phyloP scores from a whole-genome alignment of 2,888 invertebrate species.

The Parapristionchus giblindavisi region DNA sequence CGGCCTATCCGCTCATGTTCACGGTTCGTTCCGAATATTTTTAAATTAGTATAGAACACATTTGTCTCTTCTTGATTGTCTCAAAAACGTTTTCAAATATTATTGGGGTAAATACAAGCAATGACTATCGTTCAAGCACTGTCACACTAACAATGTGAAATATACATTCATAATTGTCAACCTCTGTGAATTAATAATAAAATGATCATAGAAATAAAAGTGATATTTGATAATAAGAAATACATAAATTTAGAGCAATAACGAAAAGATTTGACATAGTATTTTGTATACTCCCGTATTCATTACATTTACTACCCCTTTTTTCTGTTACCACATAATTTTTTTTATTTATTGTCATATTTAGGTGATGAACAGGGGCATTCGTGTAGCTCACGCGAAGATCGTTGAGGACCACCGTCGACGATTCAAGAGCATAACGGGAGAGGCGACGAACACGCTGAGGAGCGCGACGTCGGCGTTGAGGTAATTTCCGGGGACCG shows the following conservation, averaged over 20 bases:
- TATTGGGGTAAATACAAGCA: too few species aligned
- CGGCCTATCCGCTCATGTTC: conserved; percentile 68
- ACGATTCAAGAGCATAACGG: conserved; percentile 33
- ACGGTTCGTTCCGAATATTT: conserved; percentile 58
- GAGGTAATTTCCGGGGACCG: neutral
- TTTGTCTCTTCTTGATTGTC: conserved; percentile 35
- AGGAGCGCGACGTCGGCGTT: conserved; percentile 24
- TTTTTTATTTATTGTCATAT: conserved; percentile 19
- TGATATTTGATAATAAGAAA: too few species aligned
- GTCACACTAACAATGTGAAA: too few species aligned
- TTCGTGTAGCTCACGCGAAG: conserved; percentile 55
- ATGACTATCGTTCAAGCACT: too few species aligned
- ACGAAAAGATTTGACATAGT: too few species aligned
- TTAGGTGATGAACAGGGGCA: conserved; percentile 55
- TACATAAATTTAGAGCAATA: too few species aligned
- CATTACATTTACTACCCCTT: neutral
- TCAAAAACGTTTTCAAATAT: conserved; percentile 13
- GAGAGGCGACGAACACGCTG: conserved; percentile 29
- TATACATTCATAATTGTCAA: too few species aligned
- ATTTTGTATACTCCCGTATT: too few species aligned
- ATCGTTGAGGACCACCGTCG: conserved; percentile 49
- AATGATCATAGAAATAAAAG: too few species aligned
- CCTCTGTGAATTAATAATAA: too few species aligned
- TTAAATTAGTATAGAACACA: too few species aligned
- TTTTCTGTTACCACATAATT: neutral